Evolutionary conservation across 2,797 vertebrate species (phyloP).

Genomic region (Sphaeramia orbicularis): DNA sequence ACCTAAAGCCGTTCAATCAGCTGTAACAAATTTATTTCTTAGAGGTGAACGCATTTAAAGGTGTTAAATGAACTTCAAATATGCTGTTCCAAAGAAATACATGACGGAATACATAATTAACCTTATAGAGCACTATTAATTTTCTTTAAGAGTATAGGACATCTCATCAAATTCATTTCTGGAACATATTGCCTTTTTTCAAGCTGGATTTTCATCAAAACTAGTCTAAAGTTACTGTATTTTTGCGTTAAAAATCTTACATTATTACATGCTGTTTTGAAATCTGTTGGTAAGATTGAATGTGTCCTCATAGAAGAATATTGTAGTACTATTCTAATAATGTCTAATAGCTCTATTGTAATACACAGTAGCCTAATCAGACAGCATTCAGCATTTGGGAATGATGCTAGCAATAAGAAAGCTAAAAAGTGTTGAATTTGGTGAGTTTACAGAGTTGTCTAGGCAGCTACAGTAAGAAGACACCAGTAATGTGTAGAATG

Average conservation of each 20-base stretch:
- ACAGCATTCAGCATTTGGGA: slow-evolving; percentile 5
- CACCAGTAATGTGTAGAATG: slow-evolving; percentile 18
- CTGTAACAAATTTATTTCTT: background rate
- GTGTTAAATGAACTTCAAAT: too few relatives aligned
- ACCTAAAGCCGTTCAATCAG: slow-evolving; percentile 7
- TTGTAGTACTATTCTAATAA: background rate
- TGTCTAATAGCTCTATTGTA: slow-evolving; percentile 19
- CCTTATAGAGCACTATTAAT: background rate
- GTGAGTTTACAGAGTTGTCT: slow-evolving; percentile 16
- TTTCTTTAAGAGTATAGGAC: background rate
- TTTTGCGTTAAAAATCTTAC: slow-evolving; percentile 10
- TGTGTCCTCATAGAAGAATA: background rate
- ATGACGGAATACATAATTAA: background rate
- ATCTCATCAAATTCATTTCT: background rate
- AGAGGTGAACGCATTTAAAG: too few relatives aligned
- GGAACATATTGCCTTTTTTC: slow-evolving; percentile 5
- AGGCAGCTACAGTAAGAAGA: slow-evolving; percentile 22
- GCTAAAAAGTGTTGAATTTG: slow-evolving; percentile 17
- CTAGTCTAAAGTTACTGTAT: background rate
- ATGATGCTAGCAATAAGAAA: slow-evolving; percentile 18
- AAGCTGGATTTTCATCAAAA: background rate
- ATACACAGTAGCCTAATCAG: slow-evolving; percentile 21
- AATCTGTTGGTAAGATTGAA: slow-evolving; percentile 15
- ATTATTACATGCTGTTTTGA: slow-evolving; percentile 27
- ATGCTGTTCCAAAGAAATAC: too few relatives aligned